phyloP scores from a whole-genome alignment of 2,113 vertebrate species.

The Polyodon spathula region DNA sequence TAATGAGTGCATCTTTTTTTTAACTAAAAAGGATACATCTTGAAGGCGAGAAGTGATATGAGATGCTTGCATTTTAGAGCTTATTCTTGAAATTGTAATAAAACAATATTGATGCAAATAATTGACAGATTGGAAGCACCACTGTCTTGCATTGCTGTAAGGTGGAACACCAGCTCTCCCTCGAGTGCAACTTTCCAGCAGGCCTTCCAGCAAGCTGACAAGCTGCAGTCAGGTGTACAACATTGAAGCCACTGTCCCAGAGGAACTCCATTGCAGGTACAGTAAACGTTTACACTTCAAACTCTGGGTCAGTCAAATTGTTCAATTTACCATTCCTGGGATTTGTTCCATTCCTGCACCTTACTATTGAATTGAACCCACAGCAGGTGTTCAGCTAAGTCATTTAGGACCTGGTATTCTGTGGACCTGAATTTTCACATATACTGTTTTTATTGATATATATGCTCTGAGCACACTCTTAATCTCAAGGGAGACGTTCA shows the following conservation, averaged over 20 bases:
- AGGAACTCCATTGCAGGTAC: conserved; percentile 35
- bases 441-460: too few species aligned
- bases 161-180: conserved; percentile 36
- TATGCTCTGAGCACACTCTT: too few species aligned
- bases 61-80: too few species aligned
- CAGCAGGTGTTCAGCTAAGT: background rate
- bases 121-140: too few species aligned
- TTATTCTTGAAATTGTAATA: too few species aligned
- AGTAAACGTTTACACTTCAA: background rate
- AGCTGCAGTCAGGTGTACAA: conserved; percentile 48
- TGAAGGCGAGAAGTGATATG: background rate
- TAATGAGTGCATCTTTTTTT: background rate
- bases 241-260: conserved; percentile 28
- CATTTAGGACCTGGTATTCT: too few species aligned
- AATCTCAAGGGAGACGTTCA: too few species aligned
- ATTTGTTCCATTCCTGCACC: background rate
- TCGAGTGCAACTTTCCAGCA: conserved; percentile 30
- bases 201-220: conserved; percentile 34
- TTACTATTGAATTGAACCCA: background rate
- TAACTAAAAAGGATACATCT: background rate
- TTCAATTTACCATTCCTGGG: background rate
- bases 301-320: background rate
- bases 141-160: conserved; percentile 15
- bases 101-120: too few species aligned
- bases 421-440: too few species aligned